Conservation (phyloP, 2,797 vertebrate genomes). For the Spondyliosoma cantharus region DNA sequence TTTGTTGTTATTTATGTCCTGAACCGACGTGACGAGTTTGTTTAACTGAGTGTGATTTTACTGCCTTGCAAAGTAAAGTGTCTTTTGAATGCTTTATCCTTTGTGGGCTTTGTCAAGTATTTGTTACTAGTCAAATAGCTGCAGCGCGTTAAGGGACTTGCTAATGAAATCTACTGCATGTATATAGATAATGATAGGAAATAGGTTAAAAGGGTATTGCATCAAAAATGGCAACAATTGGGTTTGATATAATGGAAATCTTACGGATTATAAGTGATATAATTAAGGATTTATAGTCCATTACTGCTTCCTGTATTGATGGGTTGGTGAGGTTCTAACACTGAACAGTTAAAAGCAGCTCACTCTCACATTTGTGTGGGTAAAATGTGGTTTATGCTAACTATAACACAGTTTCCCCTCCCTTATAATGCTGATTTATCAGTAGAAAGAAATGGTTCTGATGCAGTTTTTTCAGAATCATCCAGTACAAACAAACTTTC, state of each 20-base stretch:
- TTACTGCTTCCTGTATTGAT: not conserved
- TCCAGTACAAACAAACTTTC: not conserved
- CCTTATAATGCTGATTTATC: not conserved
- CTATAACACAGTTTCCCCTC: no score
- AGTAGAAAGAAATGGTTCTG: not conserved
- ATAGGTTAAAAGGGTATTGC: not conserved
- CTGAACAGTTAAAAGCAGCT: not conserved
- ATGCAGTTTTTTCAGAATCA: not conserved
- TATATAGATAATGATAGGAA: not conserved
- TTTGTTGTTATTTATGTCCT: no score
- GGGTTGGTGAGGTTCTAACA: not conserved
- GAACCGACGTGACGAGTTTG: no score
- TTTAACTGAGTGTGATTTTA: no score
- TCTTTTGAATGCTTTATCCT: no score
- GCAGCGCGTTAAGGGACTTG: no score
- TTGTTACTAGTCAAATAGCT: no score
- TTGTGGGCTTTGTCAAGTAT: no score
- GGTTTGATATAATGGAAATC: conserved; percentile 16
- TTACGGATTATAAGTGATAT: not conserved
- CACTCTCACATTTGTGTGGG: not conserved
- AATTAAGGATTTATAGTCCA: not conserved
- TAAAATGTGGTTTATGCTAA: not conserved
- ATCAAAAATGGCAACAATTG: not conserved
- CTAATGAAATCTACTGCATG: not conserved
- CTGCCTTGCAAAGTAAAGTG: no score